phyloP scores from a whole-genome alignment of 2,797 vertebrate species.

The Cephalopachus bancanus region DNA sequence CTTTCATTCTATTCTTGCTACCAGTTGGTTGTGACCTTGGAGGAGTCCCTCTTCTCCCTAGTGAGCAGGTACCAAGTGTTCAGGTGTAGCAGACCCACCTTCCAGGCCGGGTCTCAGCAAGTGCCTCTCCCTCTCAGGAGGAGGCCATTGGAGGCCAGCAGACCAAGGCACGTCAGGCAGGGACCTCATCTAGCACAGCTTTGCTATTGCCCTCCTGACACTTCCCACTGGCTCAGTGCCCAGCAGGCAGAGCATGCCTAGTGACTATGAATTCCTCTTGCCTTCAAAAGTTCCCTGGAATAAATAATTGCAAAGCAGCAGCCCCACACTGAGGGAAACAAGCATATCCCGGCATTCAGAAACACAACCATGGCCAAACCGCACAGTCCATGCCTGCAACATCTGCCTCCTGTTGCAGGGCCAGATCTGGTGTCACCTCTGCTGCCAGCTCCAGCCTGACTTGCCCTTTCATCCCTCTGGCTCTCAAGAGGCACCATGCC shows the following conservation, averaged over 20 bases:
- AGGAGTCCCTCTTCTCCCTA: too few species aligned
- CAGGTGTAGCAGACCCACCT: not conserved
- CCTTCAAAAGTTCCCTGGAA: not conserved
- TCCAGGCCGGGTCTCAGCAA: not conserved
- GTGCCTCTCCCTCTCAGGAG: not conserved
- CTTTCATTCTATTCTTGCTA: not conserved
- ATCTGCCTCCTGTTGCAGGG: not conserved
- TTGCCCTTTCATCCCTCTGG: not conserved
- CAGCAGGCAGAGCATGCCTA: not conserved
- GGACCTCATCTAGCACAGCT: not conserved
- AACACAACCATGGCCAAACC: not conserved
- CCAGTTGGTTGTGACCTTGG: not conserved
- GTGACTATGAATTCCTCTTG: not conserved
- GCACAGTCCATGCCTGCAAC: not conserved
- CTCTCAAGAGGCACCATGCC: not conserved
- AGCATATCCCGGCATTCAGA: not conserved
- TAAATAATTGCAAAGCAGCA: not conserved
- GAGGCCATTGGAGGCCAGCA: not conserved
- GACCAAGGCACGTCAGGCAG: not conserved
- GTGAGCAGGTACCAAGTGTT: not conserved
- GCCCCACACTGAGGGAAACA: not conserved
- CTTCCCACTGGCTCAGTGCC: not conserved
- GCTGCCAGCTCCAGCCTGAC: not conserved
- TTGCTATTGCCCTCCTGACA: not conserved
- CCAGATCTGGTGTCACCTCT: not conserved